phyloP scores from a whole-genome alignment of 2,113 vertebrate species.

The Oryctolagus cuniculus region mOryCun1.1 NC_091453.1:103084001-103084500 shows the following conservation, averaged over 20 bases:
- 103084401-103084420: constrained; percentile 85
- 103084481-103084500: constrained; percentile 89
- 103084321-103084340: constrained; percentile 29
- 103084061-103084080: too few species aligned
- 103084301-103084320: constrained; percentile 1
- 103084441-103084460: constrained; percentile 86
- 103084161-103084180: constrained; percentile 29
- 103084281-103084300: not conserved
- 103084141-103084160: not conserved
- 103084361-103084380: constrained; percentile 75
- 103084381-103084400: constrained; percentile 79
- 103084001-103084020: too few species aligned
- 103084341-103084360: constrained; percentile 53
- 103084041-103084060: too few species aligned
- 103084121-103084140: too few species aligned
- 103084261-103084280: not conserved
- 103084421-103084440: constrained; percentile 85
- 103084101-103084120: too few species aligned
- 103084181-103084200: not conserved
- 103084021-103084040: too few species aligned
- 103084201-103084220: constrained; percentile 21
- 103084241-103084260: constrained; percentile 14
- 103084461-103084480: constrained; percentile 87
- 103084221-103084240: constrained; percentile 47
- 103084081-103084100: too few species aligned